Evolutionary conservation across 2,888 invertebrate species (phyloP).

Genomic region (Trichopoda pennipes): DNA sequence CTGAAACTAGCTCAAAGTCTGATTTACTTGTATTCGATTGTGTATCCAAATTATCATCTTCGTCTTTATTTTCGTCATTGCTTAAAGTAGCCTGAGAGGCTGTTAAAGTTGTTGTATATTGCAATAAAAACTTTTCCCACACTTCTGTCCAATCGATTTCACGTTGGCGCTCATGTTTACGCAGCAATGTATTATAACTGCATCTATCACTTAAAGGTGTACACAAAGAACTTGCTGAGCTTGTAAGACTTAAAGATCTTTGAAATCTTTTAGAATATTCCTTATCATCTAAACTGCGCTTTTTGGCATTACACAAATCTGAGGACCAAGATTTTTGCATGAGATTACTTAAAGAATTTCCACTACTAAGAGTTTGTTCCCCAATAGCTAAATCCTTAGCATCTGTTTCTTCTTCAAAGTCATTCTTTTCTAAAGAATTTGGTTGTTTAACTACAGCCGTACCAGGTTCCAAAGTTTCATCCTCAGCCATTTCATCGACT

Average conservation of each 20-base stretch:
- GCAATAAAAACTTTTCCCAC: constrained; percentile 79
- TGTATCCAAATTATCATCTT: constrained; percentile 79
- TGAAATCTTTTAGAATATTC: constrained; percentile 69
- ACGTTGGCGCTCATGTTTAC: constrained; percentile 77
- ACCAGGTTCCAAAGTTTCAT: constrained; percentile 75
- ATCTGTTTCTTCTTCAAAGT: constrained; percentile 18
- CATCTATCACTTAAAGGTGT: constrained; percentile 76
- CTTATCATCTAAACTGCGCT: constrained; percentile 35
- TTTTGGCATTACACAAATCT: constrained; percentile 70
- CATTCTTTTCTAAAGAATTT: neutral
- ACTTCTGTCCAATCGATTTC: constrained; percentile 83
- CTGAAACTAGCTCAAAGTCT: constrained; percentile 84
- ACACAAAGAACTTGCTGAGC: constrained; percentile 74
- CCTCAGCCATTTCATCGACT: constrained; percentile 81
- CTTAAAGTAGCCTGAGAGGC: constrained; percentile 56
- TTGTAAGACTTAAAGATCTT: constrained; percentile 78
- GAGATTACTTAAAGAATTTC: constrained; percentile 77
- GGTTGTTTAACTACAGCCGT: neutral
- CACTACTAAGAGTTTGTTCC: constrained; percentile 68
- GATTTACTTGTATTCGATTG: constrained; percentile 74
- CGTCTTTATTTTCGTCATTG: constrained; percentile 31
- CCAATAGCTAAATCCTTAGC: constrained; percentile 30
- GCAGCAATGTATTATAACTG: constrained; percentile 79
- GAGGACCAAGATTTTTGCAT: constrained; percentile 80
- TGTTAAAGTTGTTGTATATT: constrained; percentile 59